Conservation (phyloP, 2,113 vertebrate species). For the Coracopsis vasa region DNA sequence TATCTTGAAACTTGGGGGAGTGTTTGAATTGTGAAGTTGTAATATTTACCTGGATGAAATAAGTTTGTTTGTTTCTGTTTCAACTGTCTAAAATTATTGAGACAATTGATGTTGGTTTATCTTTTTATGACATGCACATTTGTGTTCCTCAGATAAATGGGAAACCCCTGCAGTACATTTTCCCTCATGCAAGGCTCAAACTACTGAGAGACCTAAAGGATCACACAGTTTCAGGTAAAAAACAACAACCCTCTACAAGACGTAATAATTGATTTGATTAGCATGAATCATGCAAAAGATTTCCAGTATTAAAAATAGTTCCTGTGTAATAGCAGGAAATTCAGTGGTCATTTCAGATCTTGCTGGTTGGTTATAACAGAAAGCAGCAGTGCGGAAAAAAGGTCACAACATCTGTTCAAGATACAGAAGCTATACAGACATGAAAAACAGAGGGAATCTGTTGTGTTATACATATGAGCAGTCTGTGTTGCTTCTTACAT, state of each 20-base stretch:
- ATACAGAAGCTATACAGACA: not conserved
- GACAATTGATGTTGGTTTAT: not conserved
- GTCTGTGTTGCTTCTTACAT: not conserved
- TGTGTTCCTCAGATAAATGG: conserved; percentile 83
- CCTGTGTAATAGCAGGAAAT: not conserved
- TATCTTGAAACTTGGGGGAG: not conserved
- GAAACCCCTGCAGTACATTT: conserved; percentile 88
- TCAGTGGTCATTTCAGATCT: not conserved
- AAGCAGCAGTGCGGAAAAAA: not conserved
- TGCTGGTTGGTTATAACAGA: not conserved
- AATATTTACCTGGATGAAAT: not conserved
- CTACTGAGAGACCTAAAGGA: conserved; percentile 90
- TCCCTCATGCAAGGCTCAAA: conserved; percentile 89
- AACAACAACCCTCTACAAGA: not conserved
- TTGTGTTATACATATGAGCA: not conserved
- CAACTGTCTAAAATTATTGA: not conserved
- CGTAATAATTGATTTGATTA: not conserved
- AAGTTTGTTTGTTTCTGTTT: not conserved
- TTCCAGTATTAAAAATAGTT: not conserved
- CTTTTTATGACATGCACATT: conserved; percentile 11
- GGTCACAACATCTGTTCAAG: not conserved
- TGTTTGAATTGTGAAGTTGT: not conserved
- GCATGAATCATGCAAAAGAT: not conserved
- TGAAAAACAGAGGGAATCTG: not conserved
- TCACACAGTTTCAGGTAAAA: conserved; percentile 92